Percentiles rank a stretch among this genome's conserved stretches.
Evolutionary conservation across 1,140 invertebrate species (phyloP).

Genomic region (Lethocerus indicus): DNA sequence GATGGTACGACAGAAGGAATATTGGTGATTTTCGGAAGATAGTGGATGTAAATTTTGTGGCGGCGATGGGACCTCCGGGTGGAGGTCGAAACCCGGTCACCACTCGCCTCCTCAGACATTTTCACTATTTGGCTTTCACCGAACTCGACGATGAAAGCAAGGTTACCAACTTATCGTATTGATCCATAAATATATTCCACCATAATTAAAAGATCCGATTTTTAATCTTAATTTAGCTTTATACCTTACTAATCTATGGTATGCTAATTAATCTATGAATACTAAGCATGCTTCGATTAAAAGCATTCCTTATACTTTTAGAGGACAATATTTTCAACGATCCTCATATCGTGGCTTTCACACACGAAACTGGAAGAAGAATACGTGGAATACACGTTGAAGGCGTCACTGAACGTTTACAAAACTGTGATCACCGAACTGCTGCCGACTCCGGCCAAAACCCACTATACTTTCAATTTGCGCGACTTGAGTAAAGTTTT

Average conservation of each 20-base stretch:
- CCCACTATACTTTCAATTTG: constrained; percentile 56
- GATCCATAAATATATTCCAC: not conserved
- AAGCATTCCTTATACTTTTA: too few relatives aligned
- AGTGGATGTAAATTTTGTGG: constrained; percentile 50
- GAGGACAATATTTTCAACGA: constrained; percentile 44
- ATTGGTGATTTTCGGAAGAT: constrained; percentile 53
- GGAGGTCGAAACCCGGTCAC: constrained; percentile 59
- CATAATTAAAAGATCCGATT: not conserved
- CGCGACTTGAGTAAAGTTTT: constrained; percentile 54
- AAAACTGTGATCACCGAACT: constrained; percentile 36
- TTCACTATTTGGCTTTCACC: constrained; percentile 59
- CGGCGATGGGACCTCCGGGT: constrained; percentile 62
- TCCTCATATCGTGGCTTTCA: constrained; percentile 46
- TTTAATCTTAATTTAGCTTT: not conserved
- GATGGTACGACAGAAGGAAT: constrained; percentile 55
- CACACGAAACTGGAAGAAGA: constrained; percentile 22
- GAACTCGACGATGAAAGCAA: constrained; percentile 56
- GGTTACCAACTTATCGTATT: constrained; percentile 22
- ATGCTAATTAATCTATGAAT: too few relatives aligned
- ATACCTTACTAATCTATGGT: not conserved
- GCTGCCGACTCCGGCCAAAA: constrained; percentile 46
- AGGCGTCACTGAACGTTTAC: constrained; percentile 42
- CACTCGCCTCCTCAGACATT: constrained; percentile 54
- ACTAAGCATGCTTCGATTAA: too few relatives aligned
- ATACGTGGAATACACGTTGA: constrained; percentile 31